Conservation (phyloP, 2,797 vertebrate genomes). For the Cichlasoma orientale region DNA sequence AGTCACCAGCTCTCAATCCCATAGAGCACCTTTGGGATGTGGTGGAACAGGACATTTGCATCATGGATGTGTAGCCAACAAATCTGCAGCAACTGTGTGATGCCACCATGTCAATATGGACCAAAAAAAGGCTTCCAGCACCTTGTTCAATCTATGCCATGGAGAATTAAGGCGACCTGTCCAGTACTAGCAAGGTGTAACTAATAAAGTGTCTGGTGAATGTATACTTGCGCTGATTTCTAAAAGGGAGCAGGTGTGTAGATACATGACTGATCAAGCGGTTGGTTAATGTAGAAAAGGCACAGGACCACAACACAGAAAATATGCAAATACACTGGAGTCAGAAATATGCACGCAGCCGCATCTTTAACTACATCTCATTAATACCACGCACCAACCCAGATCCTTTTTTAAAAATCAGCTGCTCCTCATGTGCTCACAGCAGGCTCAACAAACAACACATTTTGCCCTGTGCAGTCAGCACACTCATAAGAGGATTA, state of each 20-base stretch:
- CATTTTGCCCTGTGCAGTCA: neutral
- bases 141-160: neutral
- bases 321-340: neutral
- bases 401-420: neutral
- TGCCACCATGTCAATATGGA: rapidly evolving
- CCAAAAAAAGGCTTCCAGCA: neutral
- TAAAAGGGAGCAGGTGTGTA: neutral
- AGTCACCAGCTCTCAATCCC: neutral
- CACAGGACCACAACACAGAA: neutral
- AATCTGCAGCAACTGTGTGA: neutral
- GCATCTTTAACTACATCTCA: neutral
- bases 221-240: neutral
- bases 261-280: neutral
- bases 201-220: rapidly evolving
- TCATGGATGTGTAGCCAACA: neutral
- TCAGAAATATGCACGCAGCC: neutral
- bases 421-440: slow-evolving; percentile 4
- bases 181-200: neutral
- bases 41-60: neutral
- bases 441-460: neutral
- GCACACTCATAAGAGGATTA: neutral
- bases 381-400: neutral
- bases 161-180: neutral
- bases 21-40: neutral
- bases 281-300: neutral